A percentile compares a stretch with the other conserved stretches of the same genome.
Evolutionary conservation across 2,888 invertebrate genomes (phyloP).

Genomic region (Polydesmus complanatus): DNA sequence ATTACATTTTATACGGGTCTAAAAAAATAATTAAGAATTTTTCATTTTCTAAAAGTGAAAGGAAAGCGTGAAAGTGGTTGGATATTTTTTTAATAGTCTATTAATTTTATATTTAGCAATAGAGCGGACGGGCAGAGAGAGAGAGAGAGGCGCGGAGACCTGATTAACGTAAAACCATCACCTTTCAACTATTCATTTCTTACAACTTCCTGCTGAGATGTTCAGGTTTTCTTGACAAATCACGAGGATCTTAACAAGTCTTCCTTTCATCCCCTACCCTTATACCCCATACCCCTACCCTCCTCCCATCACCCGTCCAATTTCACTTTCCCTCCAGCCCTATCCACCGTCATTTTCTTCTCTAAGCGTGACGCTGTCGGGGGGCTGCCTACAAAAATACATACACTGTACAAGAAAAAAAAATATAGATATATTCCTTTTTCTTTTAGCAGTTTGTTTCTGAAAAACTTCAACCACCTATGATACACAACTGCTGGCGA

Average conservation of each 20-base stretch:
- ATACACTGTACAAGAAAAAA: too few relatives aligned
- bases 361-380: not conserved
- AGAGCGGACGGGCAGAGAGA: too few relatives aligned
- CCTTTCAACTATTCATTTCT: slow-evolving; percentile 9
- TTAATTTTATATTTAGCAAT: not conserved
- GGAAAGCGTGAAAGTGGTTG: too few relatives aligned
- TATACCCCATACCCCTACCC: not conserved
- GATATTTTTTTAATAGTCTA: not conserved
- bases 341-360: not conserved
- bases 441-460: too few relatives aligned
- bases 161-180: slow-evolving; percentile 11
- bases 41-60: too few relatives aligned
- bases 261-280: not conserved
- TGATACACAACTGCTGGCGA: too few relatives aligned
- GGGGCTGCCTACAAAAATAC: too few relatives aligned
- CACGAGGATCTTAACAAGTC: slow-evolving; percentile 2
- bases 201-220: slow-evolving; percentile 6
- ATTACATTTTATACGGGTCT: too few relatives aligned
- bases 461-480: too few relatives aligned
- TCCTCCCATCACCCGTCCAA: not conserved
- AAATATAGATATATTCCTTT: too few relatives aligned
- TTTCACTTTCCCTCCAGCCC: not conserved
- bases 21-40: too few relatives aligned
- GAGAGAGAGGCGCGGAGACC: too few relatives aligned
- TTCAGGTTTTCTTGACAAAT: slow-evolving; percentile 6